Conservation (phyloP, 2,797 vertebrate genomes). For the Parauchenoglanis ngamensis region DNA sequence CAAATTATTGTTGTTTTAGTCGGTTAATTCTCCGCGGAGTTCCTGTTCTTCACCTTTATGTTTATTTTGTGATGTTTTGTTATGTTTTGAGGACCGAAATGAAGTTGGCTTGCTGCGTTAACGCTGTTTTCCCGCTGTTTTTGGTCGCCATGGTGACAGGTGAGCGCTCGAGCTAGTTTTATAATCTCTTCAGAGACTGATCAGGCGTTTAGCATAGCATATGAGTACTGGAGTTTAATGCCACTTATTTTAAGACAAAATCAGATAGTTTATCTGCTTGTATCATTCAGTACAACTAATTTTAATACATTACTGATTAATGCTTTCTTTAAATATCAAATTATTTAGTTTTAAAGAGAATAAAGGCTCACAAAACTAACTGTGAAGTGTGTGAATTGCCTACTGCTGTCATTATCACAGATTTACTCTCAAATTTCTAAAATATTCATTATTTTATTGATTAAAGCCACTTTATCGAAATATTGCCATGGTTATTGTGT, state of each 20-base stretch:
- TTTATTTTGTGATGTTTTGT: neutral
- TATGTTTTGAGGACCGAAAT: neutral
- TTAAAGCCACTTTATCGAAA: neutral
- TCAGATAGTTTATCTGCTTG: no score
- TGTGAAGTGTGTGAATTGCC: neutral
- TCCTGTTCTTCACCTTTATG: neutral
- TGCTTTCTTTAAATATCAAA: neutral
- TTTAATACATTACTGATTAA: neutral
- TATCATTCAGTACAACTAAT: neutral
- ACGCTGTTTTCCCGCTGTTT: slow-evolving; percentile 28
- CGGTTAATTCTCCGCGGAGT: neutral
- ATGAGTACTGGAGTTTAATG: neutral
- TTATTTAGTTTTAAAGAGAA: neutral
- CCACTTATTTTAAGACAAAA: neutral
- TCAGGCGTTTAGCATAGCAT: neutral
- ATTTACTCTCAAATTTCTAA: neutral
- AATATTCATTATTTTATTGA: neutral
- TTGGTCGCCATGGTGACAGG: slow-evolving; percentile 32
- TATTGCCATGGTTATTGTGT: neutral
- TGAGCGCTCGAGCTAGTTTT: slow-evolving; percentile 26
- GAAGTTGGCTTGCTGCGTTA: slow-evolving; percentile 15
- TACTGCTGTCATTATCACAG: neutral
- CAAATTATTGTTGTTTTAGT: neutral
- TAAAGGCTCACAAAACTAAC: neutral
- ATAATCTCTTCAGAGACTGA: neutral